Evolutionary conservation across 1,140 invertebrate genomes (phyloP), one percentile per base, ranked within the genome.

Genomic region (Nasonia vitripennis): DNA sequence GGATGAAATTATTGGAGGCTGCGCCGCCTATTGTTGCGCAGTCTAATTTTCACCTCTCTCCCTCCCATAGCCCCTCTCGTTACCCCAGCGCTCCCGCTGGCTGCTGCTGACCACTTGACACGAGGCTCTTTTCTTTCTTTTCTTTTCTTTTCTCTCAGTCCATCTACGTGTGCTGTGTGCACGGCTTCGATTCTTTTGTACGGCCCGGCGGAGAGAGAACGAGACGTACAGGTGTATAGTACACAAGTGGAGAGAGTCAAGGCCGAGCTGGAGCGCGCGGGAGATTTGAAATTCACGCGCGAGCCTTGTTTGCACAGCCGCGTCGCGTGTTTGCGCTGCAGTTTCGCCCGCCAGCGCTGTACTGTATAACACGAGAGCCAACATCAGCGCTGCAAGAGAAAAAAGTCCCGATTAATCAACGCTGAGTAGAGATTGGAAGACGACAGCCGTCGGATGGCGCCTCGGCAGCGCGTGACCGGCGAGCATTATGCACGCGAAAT

Each of bases 401-500:
- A 17, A 51, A 51, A 17, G 48, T 12, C 12, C 20, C 6, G 55
- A 62, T 62, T 62, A 62, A 62, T 62, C 20, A 62, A 62, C 17
- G 55, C 6, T 62, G 55, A 7, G 20, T 20, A 20, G 17, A 3
- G 23, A 27, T n/a, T n/a, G n/a, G 27, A 27, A 27, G 27, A 27
- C 27, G 27, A 89, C 88, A 87, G 89, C 87, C 88, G 90, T 92
- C 90, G 92, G 90, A 90, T 92, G 91, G 89, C 89, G 90, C 88
- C 91, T 55, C 48, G 12, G 17, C 31, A 23, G 51, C 92, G 87
- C 91, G 91, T 92, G 91, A 92, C 92, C 89, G 82, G 17, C 81
- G 88, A 88, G 89, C 89, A 92, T 92, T 92, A 91, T 55, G 7
- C 20, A 62, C 55, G 20, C 87, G 86, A 83, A 45, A 51, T 75